A percentile compares a stretch with the other conserved stretches of the same genome.
Evolutionary conservation across 2,888 invertebrate genomes (phyloP).

Genomic region (Chymomyza caudatula): DNA sequence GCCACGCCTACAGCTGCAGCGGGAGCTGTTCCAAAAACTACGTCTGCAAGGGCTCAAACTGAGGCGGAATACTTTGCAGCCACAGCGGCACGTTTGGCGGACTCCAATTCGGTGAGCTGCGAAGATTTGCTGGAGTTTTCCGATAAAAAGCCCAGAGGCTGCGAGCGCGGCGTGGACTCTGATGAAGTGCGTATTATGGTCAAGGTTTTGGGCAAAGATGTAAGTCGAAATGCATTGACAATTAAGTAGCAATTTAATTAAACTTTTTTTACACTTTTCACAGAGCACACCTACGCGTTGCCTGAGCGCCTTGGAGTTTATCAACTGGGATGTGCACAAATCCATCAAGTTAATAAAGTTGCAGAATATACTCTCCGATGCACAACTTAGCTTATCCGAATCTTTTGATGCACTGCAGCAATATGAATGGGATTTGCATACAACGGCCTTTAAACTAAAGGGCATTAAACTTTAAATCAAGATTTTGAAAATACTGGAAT

Average conservation of each 20-base stretch:
- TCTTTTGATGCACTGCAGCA: conserved; percentile 74
- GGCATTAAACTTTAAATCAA: conserved; percentile 51
- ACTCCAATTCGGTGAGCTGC: conserved; percentile 91
- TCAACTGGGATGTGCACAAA: conserved; percentile 92
- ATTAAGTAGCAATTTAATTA: not conserved
- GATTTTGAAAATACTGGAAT: conserved; percentile 15
- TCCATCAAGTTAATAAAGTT: conserved; percentile 85
- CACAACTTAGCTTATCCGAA: conserved; percentile 69
- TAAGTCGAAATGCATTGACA: conserved; percentile 73
- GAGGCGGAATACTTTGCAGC: conserved; percentile 70
- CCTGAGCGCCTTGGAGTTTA: conserved; percentile 87
- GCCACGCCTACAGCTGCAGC: conserved; percentile 9
- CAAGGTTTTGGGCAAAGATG: conserved; percentile 89
- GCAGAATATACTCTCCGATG: conserved; percentile 73
- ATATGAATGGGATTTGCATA: conserved; percentile 77
- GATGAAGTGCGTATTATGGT: conserved; percentile 95
- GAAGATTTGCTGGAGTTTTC: conserved; percentile 94
- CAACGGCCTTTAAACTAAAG: conserved; percentile 74
- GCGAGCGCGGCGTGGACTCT: conserved; percentile 90
- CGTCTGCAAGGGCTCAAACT: conserved; percentile 51
- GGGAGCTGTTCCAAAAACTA: conserved; percentile 7
- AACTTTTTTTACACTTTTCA: not conserved
- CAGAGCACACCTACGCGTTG: conserved; percentile 87
- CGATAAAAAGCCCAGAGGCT: conserved; percentile 88
- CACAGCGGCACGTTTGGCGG: conserved; percentile 67